Evolutionary conservation across 35 echinoderm and acorn worm genomes (phyloP).

Genomic region (Hemicentrotus pulcherrimus): DNA sequence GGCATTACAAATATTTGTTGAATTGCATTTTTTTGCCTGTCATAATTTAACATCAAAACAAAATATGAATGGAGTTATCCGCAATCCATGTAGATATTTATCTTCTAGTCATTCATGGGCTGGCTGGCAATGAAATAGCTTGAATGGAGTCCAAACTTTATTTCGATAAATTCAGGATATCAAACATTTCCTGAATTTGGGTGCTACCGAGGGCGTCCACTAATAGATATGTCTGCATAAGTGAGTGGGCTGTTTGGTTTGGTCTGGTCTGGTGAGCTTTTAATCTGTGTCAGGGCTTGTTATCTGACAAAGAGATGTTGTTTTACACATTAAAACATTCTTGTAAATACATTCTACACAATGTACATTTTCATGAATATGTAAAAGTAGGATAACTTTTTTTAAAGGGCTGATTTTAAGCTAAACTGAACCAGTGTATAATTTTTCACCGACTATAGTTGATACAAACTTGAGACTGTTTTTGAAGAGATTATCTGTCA

Average conservation of each 20-base stretch:
- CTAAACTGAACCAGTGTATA: background rate
- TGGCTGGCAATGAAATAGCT: background rate
- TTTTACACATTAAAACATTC: background rate
- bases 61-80: background rate
- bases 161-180: background rate
- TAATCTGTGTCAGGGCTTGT: background rate
- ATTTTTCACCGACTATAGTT: background rate
- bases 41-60: background rate
- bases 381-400: too few species aligned
- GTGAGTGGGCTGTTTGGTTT: background rate
- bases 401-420: background rate
- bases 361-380: background rate
- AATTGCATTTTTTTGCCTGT: background rate
- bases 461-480: background rate
- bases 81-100: too few species aligned
- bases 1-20: too few species aligned
- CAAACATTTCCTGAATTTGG: slow-evolving; percentile 11
- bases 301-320: background rate
- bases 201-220: background rate
- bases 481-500: too few species aligned
- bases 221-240: slow-evolving; percentile 5
- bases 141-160: slow-evolving; percentile 11
- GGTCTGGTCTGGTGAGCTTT: background rate
- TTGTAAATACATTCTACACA: background rate
- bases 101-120: background rate